Conservation (phyloP, 2,797 vertebrate species). For the Botia almorhae region DNA sequence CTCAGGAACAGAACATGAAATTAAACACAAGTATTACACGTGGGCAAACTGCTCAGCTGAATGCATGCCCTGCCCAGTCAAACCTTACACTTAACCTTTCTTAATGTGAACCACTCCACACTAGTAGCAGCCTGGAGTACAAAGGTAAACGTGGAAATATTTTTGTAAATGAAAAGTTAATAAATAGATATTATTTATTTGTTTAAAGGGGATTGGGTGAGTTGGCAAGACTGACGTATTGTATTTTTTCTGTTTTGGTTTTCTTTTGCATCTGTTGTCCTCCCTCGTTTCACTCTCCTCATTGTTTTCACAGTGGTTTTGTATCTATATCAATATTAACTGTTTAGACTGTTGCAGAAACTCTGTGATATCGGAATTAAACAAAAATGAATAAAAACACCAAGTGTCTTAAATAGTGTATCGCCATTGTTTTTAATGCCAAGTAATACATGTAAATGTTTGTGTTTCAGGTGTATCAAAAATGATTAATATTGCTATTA, state of each 20-base stretch:
- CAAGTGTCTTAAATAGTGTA: constrained; percentile 95
- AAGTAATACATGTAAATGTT: constrained; percentile 89
- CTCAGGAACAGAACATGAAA: constrained; percentile 40
- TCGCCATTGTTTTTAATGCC: constrained; percentile 90
- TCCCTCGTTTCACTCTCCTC: constrained; percentile 36
- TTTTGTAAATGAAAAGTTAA: constrained; percentile 69
- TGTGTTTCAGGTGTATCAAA: constrained; percentile 90
- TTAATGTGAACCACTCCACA: constrained; percentile 65
- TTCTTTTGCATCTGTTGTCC: constrained; percentile 42
- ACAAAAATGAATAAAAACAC: constrained; percentile 79
- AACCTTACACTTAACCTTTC: constrained; percentile 46
- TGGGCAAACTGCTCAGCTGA: constrained; percentile 32
- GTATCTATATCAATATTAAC: constrained; percentile 83
- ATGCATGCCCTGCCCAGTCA: background rate
- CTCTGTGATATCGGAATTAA: constrained; percentile 82
- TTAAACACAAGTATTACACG: background rate
- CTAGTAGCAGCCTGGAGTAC: constrained; percentile 65
- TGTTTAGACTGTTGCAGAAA: constrained; percentile 86
- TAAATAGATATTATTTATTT: constrained; percentile 70
- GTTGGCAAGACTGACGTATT: constrained; percentile 61
- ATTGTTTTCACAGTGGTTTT: constrained; percentile 74
- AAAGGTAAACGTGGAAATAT: constrained; percentile 58
- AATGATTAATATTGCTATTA: constrained; percentile 67
- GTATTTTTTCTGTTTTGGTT: constrained; percentile 61
- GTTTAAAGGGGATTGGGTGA: constrained; percentile 61